phyloP scores from a whole-genome alignment of 2,888 invertebrate genomes.

The Drosophila anomalata region DNA sequence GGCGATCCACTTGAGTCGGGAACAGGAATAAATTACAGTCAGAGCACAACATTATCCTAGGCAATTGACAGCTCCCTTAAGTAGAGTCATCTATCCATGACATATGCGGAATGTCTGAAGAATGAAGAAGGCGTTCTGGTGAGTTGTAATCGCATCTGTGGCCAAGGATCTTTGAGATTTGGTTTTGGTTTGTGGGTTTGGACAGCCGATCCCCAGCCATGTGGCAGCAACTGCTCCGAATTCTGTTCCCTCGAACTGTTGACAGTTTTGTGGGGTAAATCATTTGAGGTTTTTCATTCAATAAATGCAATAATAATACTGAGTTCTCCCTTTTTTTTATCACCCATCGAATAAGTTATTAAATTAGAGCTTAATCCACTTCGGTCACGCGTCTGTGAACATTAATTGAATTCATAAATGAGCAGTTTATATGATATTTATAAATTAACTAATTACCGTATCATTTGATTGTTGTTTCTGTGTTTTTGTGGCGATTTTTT shows the following conservation, averaged over 20 bases:
- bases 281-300: slow-evolving; percentile 41
- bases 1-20: slow-evolving; percentile 61
- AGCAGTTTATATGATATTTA: slow-evolving; percentile 67
- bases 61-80: slow-evolving; percentile 68
- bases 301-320: slow-evolving; percentile 22
- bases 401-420: slow-evolving; percentile 72
- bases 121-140: slow-evolving; percentile 50
- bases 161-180: slow-evolving; percentile 26
- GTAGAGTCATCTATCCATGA: slow-evolving; percentile 42
- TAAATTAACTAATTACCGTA: slow-evolving; percentile 70
- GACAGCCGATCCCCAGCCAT: slow-evolving; percentile 46
- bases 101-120: slow-evolving; percentile 20
- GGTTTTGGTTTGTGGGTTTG: slow-evolving; percentile 42
- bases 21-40: slow-evolving; percentile 62
- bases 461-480: slow-evolving; percentile 46
- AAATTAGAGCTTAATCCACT: slow-evolving; percentile 74
- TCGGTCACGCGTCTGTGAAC: slow-evolving; percentile 59
- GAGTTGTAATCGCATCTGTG: slow-evolving; percentile 63
- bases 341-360: slow-evolving; percentile 54
- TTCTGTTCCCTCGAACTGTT: slow-evolving; percentile 33
- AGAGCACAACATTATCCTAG: slow-evolving; percentile 51
- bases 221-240: slow-evolving; percentile 68
- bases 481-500: slow-evolving; percentile 34
- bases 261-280: slow-evolving; percentile 53
- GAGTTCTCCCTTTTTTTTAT: slow-evolving; percentile 7